These are phyloP conservation scores for Glaucomys volans DNA, from an alignment of 2,113 vertebrate species.

Conservation along the genomic window DNA sequence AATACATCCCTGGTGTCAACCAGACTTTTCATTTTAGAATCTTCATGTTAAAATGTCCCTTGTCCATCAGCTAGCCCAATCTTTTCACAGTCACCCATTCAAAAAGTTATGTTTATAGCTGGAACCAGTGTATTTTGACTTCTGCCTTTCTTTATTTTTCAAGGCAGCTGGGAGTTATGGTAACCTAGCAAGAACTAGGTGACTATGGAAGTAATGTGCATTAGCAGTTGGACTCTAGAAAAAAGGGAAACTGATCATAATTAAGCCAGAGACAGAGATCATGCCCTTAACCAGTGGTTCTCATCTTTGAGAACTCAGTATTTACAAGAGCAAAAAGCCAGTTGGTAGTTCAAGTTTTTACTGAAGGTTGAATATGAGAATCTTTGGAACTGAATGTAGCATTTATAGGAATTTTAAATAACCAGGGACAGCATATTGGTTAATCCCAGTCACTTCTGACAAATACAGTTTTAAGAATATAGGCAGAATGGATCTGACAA, in stretches of 20 bases:
- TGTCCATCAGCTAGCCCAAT: neutral
- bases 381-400: neutral
- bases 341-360: conserved; percentile 28
- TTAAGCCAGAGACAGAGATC: neutral
- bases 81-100: neutral
- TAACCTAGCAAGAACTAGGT: neutral
- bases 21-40: conserved; percentile 50
- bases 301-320: conserved; percentile 30
- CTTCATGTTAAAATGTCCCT: conserved; percentile 37
- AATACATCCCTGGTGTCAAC: neutral
- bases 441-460: neutral
- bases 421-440: neutral
- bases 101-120: conserved; percentile 29
- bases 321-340: neutral
- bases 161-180: neutral
- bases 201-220: neutral
- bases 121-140: neutral
- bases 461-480: neutral
- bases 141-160: conserved; percentile 49
- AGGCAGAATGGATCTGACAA: conserved; percentile 2
- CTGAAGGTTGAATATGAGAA: neutral
- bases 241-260: neutral
- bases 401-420: neutral
- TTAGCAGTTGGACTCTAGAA: neutral
- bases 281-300: neutral